Conservation (phyloP, 2,888 invertebrate species). For the Plebejus anna region DNA sequence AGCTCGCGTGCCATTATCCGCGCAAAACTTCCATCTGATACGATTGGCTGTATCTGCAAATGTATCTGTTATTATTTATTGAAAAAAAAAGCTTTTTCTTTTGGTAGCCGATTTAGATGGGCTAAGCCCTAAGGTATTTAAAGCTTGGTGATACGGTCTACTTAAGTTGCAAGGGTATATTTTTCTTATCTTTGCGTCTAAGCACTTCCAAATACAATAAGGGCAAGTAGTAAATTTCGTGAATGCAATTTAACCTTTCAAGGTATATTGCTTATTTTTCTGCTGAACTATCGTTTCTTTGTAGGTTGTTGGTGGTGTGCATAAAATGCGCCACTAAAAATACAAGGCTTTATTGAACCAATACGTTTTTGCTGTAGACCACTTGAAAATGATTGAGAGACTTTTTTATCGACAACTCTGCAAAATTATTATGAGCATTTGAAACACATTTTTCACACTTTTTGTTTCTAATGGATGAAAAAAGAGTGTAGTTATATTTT, state of each 20-base stretch:
- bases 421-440: neutral
- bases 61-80: neutral
- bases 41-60: constrained; percentile 3
- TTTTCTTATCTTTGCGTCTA: too few relatives aligned
- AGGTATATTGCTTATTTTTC: neutral
- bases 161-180: too few relatives aligned
- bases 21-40: constrained; percentile 36
- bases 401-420: neutral
- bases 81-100: neutral
- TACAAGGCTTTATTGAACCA: neutral
- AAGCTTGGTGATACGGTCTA: too few relatives aligned
- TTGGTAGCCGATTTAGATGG: neutral
- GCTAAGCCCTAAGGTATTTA: neutral
- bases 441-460: constrained; percentile 6
- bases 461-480: neutral
- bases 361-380: neutral
- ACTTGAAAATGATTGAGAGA: neutral
- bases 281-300: neutral
- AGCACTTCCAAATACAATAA: too few relatives aligned
- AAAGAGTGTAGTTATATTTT: neutral
- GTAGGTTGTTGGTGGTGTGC: neutral
- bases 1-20: constrained; percentile 56
- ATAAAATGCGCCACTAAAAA: neutral
- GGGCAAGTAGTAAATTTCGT: too few relatives aligned
- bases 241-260: neutral